These are phyloP conservation scores for Solenopsis fugax DNA, from an alignment of 1,140 invertebrate genomes.

Conservation along the genomic window DNA sequence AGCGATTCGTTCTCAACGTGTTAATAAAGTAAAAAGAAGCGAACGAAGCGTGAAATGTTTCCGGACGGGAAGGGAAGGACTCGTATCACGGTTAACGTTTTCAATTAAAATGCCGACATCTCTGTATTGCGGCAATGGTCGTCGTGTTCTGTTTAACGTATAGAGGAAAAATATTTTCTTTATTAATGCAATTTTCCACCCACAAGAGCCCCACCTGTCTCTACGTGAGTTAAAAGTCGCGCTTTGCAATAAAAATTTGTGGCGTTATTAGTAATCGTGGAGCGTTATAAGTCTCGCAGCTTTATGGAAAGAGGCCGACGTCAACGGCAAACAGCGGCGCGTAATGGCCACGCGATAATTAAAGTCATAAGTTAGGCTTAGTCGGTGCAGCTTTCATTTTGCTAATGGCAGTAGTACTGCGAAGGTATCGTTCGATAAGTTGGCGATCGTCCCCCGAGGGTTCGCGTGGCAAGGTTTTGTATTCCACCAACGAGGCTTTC, in stretches of 20 bases:
- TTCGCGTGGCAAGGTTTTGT: not conserved
- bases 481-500: not conserved
- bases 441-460: slow-evolving; percentile 23
- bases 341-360: slow-evolving; percentile 53
- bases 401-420: slow-evolving; percentile 35
- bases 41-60: slow-evolving; percentile 64
- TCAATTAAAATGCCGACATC: slow-evolving; percentile 80
- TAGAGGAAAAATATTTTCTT: slow-evolving; percentile 44
- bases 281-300: not conserved
- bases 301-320: slow-evolving; percentile 24
- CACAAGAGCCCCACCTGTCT: not conserved
- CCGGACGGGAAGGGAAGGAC: not conserved
- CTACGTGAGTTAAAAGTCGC: not conserved
- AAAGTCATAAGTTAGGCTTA: slow-evolving; percentile 55
- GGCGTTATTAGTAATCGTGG: not conserved
- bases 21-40: slow-evolving; percentile 71
- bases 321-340: slow-evolving; percentile 5
- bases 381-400: slow-evolving; percentile 50
- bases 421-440: slow-evolving; percentile 40
- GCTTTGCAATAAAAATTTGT: slow-evolving; percentile 33
- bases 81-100: slow-evolving; percentile 73
- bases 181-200: slow-evolving; percentile 21
- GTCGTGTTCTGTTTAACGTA: slow-evolving; percentile 45
- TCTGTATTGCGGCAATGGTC: slow-evolving; percentile 74
- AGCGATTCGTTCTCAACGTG: slow-evolving; percentile 49